Conservation (phyloP, 53 echinoderm and acorn worm genomes). For the Henricia sp. region DNA sequence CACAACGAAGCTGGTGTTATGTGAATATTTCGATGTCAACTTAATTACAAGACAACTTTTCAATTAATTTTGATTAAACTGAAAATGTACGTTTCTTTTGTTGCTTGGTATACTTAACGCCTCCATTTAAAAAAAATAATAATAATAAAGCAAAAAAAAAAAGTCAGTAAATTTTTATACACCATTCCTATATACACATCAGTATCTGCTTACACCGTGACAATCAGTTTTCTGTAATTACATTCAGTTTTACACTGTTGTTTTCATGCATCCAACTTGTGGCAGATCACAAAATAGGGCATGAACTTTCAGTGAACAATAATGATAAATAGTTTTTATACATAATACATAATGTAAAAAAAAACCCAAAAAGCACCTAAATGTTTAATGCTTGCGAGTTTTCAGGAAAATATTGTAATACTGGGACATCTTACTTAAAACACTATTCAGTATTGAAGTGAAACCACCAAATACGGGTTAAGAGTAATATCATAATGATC, state of each 20-base stretch:
- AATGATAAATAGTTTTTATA: background rate
- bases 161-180: slow-evolving; percentile 30
- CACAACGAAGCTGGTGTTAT: background rate
- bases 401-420: background rate
- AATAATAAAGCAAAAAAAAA: background rate
- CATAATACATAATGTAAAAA: background rate
- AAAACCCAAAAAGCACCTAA: background rate
- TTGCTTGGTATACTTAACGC: too few relatives aligned
- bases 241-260: background rate
- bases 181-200: slow-evolving; percentile 50
- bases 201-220: slow-evolving; percentile 1
- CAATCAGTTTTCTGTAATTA: slow-evolving; percentile 3
- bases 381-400: background rate
- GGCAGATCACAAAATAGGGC: too few relatives aligned
- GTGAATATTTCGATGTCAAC: background rate
- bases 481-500: too few relatives aligned
- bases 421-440: background rate
- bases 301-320: too few relatives aligned
- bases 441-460: background rate
- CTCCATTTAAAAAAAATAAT: background rate
- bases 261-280: too few relatives aligned
- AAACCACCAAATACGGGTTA: too few relatives aligned
- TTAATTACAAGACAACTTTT: background rate
- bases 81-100: too few relatives aligned
- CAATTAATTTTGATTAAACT: too few relatives aligned